Conservation (phyloP, 2,113 vertebrate species). For the Cinclus cinclus region DNA sequence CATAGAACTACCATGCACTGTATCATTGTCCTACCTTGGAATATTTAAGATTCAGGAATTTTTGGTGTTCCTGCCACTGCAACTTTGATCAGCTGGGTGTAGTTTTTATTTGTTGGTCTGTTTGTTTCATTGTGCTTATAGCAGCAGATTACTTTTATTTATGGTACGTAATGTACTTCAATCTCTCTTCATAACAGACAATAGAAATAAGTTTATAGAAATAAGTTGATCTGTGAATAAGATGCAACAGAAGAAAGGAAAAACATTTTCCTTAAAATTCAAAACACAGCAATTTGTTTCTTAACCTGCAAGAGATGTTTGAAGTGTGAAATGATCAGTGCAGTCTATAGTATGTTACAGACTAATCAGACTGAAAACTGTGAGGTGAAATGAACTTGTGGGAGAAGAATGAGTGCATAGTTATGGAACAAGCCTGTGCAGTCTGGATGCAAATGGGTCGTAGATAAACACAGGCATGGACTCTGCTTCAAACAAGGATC, state of each 20-base stretch:
- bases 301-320: neutral
- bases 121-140: neutral
- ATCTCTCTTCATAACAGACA: neutral
- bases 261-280: neutral
- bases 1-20: too few species aligned
- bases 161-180: neutral
- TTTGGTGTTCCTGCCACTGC: neutral
- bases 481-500: neutral
- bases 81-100: neutral
- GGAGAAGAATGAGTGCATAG: neutral
- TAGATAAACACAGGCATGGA: neutral
- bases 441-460: neutral
- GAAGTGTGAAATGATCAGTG: neutral
- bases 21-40: neutral
- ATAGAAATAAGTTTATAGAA: neutral
- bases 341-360: accelerated
- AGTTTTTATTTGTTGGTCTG: neutral
- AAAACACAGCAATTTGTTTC: neutral
- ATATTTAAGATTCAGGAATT: neutral
- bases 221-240: neutral
- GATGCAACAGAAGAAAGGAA: neutral
- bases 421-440: neutral
- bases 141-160: neutral
- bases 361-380: neutral
- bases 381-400: neutral